Percentiles rank a stretch among this genome's conserved stretches.
These are phyloP conservation scores for Melanerpes formicivorus DNA, from an alignment of 2,113 vertebrate species.

Conservation along the genomic window DNA sequence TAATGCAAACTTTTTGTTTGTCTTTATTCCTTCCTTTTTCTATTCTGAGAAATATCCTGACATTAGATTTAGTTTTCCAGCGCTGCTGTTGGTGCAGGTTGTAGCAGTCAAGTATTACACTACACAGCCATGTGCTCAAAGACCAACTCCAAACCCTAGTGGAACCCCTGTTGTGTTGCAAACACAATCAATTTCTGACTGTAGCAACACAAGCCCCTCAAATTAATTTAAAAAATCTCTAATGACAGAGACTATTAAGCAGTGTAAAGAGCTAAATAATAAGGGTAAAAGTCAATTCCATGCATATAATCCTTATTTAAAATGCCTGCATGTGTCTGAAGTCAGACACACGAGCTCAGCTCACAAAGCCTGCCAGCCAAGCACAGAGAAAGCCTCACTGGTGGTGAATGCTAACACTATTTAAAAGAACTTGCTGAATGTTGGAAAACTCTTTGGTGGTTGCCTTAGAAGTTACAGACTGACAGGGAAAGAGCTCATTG, in stretches of 20 bases:
- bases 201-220: background rate
- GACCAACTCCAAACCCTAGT: background rate
- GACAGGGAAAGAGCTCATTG: background rate
- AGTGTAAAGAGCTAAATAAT: background rate
- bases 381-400: background rate
- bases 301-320: background rate
- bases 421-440: background rate
- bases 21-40: background rate
- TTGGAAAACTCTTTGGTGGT: background rate
- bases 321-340: background rate
- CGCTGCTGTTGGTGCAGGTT: background rate
- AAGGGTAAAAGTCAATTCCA: background rate
- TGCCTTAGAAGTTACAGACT: background rate
- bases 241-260: background rate
- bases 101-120: background rate
- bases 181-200: background rate
- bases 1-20: background rate
- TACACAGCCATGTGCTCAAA: background rate
- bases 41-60: background rate
- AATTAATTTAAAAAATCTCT: background rate
- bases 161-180: constrained; percentile 8
- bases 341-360: background rate
- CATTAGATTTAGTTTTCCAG: background rate
- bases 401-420: background rate
- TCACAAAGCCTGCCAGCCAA: background rate